Evolutionary conservation across 2,888 invertebrate genomes (phyloP).

Genomic region (Dromius quadrimaculatus): DNA sequence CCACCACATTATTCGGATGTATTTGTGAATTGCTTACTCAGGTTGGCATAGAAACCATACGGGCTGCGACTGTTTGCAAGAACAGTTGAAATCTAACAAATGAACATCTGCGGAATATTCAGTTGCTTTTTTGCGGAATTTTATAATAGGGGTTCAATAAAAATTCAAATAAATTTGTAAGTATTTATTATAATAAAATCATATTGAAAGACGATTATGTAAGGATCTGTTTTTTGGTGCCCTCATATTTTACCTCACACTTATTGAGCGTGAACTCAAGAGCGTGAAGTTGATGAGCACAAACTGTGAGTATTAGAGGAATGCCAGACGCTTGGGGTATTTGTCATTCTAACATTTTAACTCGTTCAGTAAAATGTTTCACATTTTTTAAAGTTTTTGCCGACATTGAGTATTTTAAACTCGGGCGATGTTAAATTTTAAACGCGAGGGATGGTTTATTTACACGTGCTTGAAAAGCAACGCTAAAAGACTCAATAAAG

Average conservation of each 20-base stretch:
- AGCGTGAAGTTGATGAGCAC: no score
- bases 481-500: no score
- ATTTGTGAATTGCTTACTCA: neutral
- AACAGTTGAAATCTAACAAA: neutral
- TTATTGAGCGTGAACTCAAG: no score
- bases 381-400: constrained; percentile 48
- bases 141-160: neutral
- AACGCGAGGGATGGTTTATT: no score
- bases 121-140: neutral
- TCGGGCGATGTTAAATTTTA: no score
- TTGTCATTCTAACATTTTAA: constrained; percentile 52
- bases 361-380: constrained; percentile 50
- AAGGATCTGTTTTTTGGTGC: no score
- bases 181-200: neutral
- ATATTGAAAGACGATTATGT: no score
- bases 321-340: constrained; percentile 35
- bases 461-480: no score
- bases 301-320: constrained; percentile 46
- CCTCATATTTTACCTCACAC: no score
- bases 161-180: no score
- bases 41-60: neutral
- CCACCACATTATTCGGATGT: neutral
- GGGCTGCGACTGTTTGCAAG: neutral
- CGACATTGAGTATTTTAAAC: constrained; percentile 46
- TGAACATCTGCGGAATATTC: neutral